Evolutionary conservation across 2,113 vertebrate genomes (phyloP), one percentile per base, ranked within the genome.

Genomic region (Onychostruthus taczanowskii): DNA sequence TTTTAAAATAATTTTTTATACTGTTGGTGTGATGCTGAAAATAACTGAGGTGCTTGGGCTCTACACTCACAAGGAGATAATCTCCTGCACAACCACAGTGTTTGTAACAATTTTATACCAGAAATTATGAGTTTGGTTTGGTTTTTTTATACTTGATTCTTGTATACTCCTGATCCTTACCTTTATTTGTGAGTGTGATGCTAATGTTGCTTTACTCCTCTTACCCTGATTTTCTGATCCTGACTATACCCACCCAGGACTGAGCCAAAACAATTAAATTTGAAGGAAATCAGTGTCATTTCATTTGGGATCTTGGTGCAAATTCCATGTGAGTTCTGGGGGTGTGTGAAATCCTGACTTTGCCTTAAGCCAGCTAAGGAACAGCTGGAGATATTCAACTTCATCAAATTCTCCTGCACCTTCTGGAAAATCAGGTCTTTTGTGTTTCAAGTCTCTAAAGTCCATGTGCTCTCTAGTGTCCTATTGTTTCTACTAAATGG

Each of bases 41-140:
- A 79, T 94, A 73, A 74, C 53, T 47, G 9, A 86, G 69, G 69
- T 93, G 93, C 75, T 62, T 89, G 72, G 16, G 46, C 44, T 94
- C 46, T 50, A 16, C 26, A 5, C 43, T 75, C 75, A 12, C 1
- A 44, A 50, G 47, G 85, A 77, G 9, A 56, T 69, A 50, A 14
- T 76, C 50, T 75, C 14, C 62, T 85, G 30, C 44, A 67, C 10
- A 70, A 17, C 72, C 19, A 27, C 41, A 15, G 4, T 46, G 28
- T 94, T 93, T 6, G 11, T 82, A 74, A 44, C n/a, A 47, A 69
- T 95, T 95, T 93, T 94, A n/a, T 93, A 90, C 22, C 30, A 84
- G 53, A 59, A 93, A 61, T 83, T 66, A 79, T 41, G 28, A 72
- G 31, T 82, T 74, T 37, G 26, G 23, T 8, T 37, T 88, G 7